Conservation (phyloP, 2,113 vertebrate genomes). For the Phasianus colchicus region DNA sequence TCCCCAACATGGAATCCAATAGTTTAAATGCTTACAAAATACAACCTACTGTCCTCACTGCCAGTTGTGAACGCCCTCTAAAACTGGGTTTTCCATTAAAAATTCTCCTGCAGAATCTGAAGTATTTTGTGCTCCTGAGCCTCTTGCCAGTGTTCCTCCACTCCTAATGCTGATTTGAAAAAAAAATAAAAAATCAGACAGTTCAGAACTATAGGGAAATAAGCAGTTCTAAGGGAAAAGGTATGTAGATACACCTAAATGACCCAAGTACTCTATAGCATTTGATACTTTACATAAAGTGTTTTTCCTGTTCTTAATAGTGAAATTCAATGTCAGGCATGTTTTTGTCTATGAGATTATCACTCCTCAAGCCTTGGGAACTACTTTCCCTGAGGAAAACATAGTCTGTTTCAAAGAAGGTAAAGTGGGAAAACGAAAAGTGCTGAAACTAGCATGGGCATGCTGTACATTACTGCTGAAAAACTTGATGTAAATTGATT, state of each 20-base stretch:
- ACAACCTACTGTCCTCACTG: background rate
- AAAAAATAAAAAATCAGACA: background rate
- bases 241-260: background rate
- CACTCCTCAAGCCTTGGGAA: background rate
- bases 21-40: background rate
- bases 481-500: background rate
- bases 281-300: background rate
- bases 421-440: background rate
- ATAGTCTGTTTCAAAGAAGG: background rate
- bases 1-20: background rate
- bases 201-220: background rate
- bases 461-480: background rate
- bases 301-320: background rate
- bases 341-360: background rate
- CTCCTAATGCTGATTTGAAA: background rate
- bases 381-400: background rate
- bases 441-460: slow-evolving; percentile 1
- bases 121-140: background rate
- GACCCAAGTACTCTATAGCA: rapidly evolving
- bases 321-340: background rate
- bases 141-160: background rate
- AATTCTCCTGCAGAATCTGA: background rate
- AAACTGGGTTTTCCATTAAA: background rate
- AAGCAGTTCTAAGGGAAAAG: background rate
- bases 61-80: background rate